Conservation (phyloP, 2,797 vertebrate genomes). For the Telmatherina bonti region DNA sequence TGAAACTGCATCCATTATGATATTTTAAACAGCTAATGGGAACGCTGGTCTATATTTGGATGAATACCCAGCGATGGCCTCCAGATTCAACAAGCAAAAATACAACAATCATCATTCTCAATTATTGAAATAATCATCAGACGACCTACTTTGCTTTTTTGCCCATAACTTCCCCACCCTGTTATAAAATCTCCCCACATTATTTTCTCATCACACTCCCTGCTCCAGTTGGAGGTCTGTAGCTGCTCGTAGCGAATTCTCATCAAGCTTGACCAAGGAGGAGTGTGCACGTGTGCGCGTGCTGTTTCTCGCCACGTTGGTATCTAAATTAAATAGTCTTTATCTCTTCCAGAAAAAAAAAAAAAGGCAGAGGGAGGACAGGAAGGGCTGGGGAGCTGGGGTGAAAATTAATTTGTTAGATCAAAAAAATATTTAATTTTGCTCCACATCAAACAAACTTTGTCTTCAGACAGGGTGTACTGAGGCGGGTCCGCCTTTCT, state of each 20-base stretch:
- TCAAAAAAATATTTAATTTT: slow-evolving; percentile 89
- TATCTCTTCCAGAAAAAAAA: slow-evolving; percentile 83
- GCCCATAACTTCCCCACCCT: background rate
- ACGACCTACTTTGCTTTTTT: slow-evolving; percentile 2
- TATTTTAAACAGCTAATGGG: background rate
- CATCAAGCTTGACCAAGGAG: slow-evolving; percentile 64
- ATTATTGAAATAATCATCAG: background rate
- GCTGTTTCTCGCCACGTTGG: slow-evolving; percentile 74
- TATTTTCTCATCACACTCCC: slow-evolving; percentile 19
- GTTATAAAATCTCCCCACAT: slow-evolving; percentile 1
- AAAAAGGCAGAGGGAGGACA: slow-evolving; percentile 62
- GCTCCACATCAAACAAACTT: slow-evolving; percentile 88
- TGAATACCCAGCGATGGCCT: background rate
- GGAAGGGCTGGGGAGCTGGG: slow-evolving; percentile 62
- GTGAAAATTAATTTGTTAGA: slow-evolving; percentile 88
- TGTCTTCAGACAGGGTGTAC: slow-evolving; percentile 85
- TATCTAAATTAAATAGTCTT: slow-evolving; percentile 90
- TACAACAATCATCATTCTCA: background rate
- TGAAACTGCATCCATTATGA: no score
- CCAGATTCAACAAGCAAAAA: background rate
- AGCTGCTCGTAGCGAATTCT: slow-evolving; percentile 33
- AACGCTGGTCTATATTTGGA: background rate
- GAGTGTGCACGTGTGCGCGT: slow-evolving; percentile 23
- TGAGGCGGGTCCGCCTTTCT: slow-evolving; percentile 73
- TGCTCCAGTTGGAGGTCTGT: no score